Conservation (phyloP, 1,140 invertebrate species). For the Ceratina calcarata region DNA sequence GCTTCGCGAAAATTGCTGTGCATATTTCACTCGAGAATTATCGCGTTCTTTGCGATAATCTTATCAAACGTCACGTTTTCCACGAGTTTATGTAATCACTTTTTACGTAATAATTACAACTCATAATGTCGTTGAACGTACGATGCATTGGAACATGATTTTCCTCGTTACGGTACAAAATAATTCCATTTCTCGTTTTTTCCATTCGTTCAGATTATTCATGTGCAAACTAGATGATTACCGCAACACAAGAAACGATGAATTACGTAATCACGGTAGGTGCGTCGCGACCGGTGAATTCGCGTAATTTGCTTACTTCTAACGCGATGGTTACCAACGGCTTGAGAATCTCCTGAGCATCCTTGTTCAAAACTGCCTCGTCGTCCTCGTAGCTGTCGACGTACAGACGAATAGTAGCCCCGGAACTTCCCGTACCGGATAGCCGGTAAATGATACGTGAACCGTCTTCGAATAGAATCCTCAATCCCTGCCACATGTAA, state of each 20-base stretch:
- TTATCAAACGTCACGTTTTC: constrained; percentile 1
- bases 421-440: constrained; percentile 98
- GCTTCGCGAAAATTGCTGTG: background rate
- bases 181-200: constrained; percentile 8
- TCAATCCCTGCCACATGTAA: constrained; percentile 87
- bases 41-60: background rate
- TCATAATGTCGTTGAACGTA: background rate
- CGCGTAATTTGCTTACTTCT: constrained; percentile 89
- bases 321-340: constrained; percentile 95
- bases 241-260: background rate
- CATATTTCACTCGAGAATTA: too few species aligned
- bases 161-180: constrained; percentile 1
- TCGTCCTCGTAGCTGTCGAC: constrained; percentile 93
- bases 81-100: background rate
- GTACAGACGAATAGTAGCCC: constrained; percentile 97
- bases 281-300: constrained; percentile 92
- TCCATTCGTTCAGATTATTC: background rate
- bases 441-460: constrained; percentile 95
- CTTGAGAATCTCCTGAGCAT: constrained; percentile 92
- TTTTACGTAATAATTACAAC: background rate
- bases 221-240: background rate
- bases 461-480: constrained; percentile 96
- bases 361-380: constrained; percentile 82
- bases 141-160: background rate
- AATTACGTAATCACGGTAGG: constrained; percentile 98